phyloP scores from a whole-genome alignment of 2,888 invertebrate species.

The Notocelia uddmanniana region DNA sequence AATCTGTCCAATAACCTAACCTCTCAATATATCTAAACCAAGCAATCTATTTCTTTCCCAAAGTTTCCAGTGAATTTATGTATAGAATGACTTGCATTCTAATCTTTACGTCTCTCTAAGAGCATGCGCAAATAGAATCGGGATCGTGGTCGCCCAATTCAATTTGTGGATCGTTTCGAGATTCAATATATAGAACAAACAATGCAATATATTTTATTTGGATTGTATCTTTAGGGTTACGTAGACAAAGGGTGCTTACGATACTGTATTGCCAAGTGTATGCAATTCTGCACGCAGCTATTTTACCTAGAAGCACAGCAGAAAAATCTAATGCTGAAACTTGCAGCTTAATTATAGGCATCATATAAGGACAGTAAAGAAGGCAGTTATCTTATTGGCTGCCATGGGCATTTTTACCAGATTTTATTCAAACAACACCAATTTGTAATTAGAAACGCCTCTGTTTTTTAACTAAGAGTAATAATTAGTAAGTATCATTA shows the following conservation, averaged over 20 bases:
- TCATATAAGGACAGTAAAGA: background rate
- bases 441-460: too few species aligned
- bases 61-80: background rate
- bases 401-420: too few species aligned
- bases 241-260: background rate
- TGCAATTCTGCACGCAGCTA: too few species aligned
- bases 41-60: background rate
- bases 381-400: too few species aligned
- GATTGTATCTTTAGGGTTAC: background rate
- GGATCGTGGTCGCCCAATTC: background rate
- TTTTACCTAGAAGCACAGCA: background rate
- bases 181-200: background rate
- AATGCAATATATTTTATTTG: conserved; percentile 7
- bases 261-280: too few species aligned
- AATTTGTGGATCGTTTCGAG: conserved; percentile 8
- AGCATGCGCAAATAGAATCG: conserved; percentile 16
- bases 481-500: too few species aligned
- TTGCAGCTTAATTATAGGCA: background rate
- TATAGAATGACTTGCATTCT: conserved; percentile 3
- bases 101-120: background rate
- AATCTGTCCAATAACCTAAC: background rate
- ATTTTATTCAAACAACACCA: too few species aligned
- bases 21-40: background rate
- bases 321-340: background rate
- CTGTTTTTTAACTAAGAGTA: too few species aligned